phyloP scores from a whole-genome alignment of 2,797 vertebrate species.

The Crocidura indochinensis region DNA sequence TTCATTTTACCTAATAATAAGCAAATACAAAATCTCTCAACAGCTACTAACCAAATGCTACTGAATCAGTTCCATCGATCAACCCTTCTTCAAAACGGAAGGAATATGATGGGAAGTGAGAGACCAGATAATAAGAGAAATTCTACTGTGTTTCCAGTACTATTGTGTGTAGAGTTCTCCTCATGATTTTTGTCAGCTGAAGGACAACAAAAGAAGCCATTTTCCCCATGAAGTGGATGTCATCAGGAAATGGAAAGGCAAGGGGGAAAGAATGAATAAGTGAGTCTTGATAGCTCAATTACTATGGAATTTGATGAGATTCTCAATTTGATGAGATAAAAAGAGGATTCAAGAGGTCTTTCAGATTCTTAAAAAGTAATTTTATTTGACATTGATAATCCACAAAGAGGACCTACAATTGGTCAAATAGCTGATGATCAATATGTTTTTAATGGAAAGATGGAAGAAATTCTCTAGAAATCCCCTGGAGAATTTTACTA shows the following conservation, averaged over 20 bases:
- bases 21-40: slow-evolving; percentile 5
- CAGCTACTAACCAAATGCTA: neutral
- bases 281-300: neutral
- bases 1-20: slow-evolving; percentile 38
- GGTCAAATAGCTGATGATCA: neutral
- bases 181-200: neutral
- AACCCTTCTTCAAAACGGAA: slow-evolving; percentile 48
- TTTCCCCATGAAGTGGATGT: neutral
- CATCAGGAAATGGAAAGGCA: neutral
- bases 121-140: neutral
- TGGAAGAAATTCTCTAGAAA: neutral
- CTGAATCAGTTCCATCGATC: slow-evolving; percentile 10
- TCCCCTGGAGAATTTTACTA: neutral
- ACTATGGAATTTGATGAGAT: neutral
- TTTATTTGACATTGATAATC: neutral
- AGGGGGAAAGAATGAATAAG: neutral
- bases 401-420: neutral
- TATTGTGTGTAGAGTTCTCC: neutral
- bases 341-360: neutral
- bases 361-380: neutral
- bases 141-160: neutral
- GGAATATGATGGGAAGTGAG: neutral
- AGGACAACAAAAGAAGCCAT: neutral
- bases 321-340: neutral
- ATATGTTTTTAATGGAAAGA: neutral